Evolutionary conservation across 2,888 invertebrate species (phyloP).

Genomic region (Lordiphosa fenestrarum): DNA sequence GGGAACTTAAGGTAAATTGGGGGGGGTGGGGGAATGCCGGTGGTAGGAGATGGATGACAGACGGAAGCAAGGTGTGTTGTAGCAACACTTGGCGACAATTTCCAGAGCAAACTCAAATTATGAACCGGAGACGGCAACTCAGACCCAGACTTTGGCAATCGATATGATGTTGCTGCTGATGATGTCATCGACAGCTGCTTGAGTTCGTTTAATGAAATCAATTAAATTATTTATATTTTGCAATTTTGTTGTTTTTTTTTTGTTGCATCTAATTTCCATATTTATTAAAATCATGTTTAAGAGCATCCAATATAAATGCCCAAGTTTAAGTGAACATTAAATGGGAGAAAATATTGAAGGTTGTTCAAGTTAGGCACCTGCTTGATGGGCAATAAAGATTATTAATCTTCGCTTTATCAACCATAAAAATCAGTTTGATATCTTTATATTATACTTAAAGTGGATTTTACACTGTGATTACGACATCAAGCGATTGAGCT

Average conservation of each 20-base stretch:
- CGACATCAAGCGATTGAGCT: too few species aligned
- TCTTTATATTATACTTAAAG: too few species aligned
- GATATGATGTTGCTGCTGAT: constrained; percentile 33
- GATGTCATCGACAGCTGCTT: constrained; percentile 58
- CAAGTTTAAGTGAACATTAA: background rate
- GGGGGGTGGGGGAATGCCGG: background rate
- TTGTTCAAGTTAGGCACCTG: too few species aligned
- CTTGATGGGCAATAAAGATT: too few species aligned
- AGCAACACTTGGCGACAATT: constrained; percentile 70
- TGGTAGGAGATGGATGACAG: background rate
- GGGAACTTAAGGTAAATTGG: constrained; percentile 6
- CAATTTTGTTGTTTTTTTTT: constrained; percentile 42
- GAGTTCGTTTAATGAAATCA: constrained; percentile 58
- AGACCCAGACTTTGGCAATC: constrained; percentile 21
- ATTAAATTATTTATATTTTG: constrained; percentile 66
- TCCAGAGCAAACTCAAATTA: constrained; percentile 62
- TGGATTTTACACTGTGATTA: too few species aligned
- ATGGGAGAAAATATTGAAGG: too few species aligned
- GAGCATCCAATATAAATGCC: constrained; percentile 1
- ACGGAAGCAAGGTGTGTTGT: constrained; percentile 49
- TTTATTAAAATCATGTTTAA: constrained; percentile 51
- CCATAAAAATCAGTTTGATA: too few species aligned
- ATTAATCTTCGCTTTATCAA: too few species aligned
- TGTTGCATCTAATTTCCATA: constrained; percentile 50
- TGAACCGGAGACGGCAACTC: constrained; percentile 31